Base-by-base conservation (phyloP, 2,113 vertebrate genomes). In the Eira barbara region DNA sequence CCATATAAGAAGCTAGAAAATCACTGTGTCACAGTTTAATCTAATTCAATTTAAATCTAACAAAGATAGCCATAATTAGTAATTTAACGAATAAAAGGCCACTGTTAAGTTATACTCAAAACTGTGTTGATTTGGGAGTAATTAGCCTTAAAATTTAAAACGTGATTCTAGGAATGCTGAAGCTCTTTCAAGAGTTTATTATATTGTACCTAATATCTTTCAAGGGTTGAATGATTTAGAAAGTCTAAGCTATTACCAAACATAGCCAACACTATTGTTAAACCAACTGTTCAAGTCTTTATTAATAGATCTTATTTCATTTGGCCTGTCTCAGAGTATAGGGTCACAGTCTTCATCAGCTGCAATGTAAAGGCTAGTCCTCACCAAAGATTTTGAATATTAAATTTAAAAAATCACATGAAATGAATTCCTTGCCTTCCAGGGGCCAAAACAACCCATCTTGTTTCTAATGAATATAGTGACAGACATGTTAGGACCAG, bases 21-120 rank as follows among this genome's bases (percentile, higher is more conserved):
- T 87, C 88, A 95, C 78, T 83, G 59, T 97, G 71, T 91, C 97
- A 96, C 95, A 96, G 95, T 98, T 98, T 98, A 98, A 97, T 79
- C 73, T 97, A 96, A 98, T 98, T 98, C 86, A 91, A 91, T 98
- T 98, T 98, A 95, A 96, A 55, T 89, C 65, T 95, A 98, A 97
- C 65, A 93, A 98, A 97, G 95, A 98, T 98, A 98, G 73, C 97
- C 96, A 92, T 98, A 98, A 98, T 98, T 98, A 97, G 36, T 85
- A 89, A 98, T 97, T 98, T 98, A 89, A 90, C 47, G 97, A 98
- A 97, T 96, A 95, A 97, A 97, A 98, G 80, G 73, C 49, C 55
- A 97, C 80, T 67, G 84, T 98, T 98, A 98, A 98, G 95, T 98
- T 93, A 85, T 92, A 97, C 78, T 98, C 3, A 9, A 97, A 96